Conservation (phyloP, 2,113 vertebrate genomes). For the Haemorhous mexicanus region DNA sequence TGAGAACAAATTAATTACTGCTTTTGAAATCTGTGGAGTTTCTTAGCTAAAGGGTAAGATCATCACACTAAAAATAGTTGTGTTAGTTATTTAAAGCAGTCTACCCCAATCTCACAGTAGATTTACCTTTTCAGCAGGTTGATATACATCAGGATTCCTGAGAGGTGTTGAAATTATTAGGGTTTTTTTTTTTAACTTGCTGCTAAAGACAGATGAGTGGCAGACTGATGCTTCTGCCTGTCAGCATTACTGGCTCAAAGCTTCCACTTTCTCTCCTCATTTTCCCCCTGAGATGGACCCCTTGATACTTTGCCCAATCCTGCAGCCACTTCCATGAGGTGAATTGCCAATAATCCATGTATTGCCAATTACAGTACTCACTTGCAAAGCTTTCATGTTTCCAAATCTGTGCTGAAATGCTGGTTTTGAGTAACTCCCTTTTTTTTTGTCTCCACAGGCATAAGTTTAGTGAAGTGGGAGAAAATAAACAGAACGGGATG, state of each 20-base stretch:
- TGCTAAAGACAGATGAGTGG: neutral
- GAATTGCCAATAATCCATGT: neutral
- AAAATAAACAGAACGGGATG: neutral
- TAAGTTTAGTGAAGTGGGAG: neutral
- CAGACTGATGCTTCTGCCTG: neutral
- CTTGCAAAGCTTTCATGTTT: neutral
- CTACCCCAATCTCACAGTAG: neutral
- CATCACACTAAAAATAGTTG: neutral
- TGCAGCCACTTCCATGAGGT: neutral
- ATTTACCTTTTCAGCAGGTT: neutral
- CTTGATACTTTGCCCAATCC: neutral
- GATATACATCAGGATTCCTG: neutral
- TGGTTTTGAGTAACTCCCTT: neutral
- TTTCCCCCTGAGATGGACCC: neutral
- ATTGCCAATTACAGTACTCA: neutral
- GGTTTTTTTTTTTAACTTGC: neutral
- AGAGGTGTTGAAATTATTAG: neutral
- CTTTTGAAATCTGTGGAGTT: neutral
- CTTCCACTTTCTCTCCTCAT: neutral
- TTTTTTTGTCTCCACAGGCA: neutral
- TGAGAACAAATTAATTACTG: slow-evolving; percentile 16
- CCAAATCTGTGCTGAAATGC: neutral
- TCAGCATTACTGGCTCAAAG: neutral
- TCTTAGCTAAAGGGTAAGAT: neutral
- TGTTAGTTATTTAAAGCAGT: neutral